Percentiles rank a stretch among this genome's conserved stretches.
Evolutionary conservation across 2,113 vertebrate species (phyloP).

Genomic region (Vanacampus margaritifer): DNA sequence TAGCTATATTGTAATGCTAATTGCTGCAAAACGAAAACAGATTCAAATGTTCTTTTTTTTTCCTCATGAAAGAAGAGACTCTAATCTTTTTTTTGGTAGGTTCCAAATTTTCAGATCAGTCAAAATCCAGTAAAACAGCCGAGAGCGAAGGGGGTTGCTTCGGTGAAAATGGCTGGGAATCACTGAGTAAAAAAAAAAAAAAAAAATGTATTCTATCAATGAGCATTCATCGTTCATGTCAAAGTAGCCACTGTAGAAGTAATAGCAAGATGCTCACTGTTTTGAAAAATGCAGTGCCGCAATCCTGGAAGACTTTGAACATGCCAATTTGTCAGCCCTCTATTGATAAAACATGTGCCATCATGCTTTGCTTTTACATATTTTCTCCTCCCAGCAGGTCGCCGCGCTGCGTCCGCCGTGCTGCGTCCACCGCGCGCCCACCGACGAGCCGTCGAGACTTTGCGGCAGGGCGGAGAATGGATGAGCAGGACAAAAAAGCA

Average conservation of each 20-base stretch:
- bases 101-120: no score
- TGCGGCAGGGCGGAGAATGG: slow-evolving; percentile 7
- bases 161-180: no score
- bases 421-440: slow-evolving; percentile 1
- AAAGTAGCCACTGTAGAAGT: background rate
- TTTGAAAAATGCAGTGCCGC: background rate
- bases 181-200: no score
- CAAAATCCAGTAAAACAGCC: no score
- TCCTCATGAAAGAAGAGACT: no score
- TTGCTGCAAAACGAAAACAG: no score
- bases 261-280: background rate
- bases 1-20: no score
- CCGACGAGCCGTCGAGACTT: background rate
- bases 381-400: background rate
- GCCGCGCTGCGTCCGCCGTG: slow-evolving; percentile 4
- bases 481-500: slow-evolving; percentile 18
- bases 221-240: background rate
- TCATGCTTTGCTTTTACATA: background rate
- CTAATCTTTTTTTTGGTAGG: no score
- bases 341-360: background rate
- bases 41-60: no score
- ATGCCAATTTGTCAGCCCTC: background rate
- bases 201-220: no score
- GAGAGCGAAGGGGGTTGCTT: no score
- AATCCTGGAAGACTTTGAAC: slow-evolving; percentile 1